phyloP scores from a whole-genome alignment of 2,888 invertebrate genomes.

The Isoperla grammatica region DNA sequence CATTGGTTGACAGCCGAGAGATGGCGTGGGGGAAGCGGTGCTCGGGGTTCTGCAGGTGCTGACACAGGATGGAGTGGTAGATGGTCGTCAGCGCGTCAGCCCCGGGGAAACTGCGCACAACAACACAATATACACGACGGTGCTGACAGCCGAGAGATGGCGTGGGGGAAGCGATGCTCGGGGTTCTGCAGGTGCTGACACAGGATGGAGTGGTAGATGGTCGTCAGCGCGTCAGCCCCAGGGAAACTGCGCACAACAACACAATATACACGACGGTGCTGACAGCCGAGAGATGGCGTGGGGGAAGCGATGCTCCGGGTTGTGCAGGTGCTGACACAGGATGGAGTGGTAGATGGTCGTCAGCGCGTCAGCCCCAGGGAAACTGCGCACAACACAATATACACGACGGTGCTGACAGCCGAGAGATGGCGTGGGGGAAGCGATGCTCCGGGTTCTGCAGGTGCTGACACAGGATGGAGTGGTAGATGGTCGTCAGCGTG shows the following conservation, averaged over 20 bases:
- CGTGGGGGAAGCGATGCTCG: conserved; percentile 69
- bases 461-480: conserved; percentile 82
- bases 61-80: conserved; percentile 80
- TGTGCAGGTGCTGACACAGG: conserved; percentile 75
- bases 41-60: conserved; percentile 79
- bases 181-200: conserved; percentile 78
- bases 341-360: conserved; percentile 86
- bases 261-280: too few relatives aligned
- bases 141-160: conserved; percentile 60
- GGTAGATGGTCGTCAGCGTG: conserved; percentile 81
- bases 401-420: too few relatives aligned
- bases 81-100: conserved; percentile 79
- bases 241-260: conserved; percentile 58
- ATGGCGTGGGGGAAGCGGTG: conserved; percentile 69
- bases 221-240: conserved; percentile 72
- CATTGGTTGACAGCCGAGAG: conserved; percentile 52
- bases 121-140: too few relatives aligned
- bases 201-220: conserved; percentile 85
- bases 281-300: conserved; percentile 62
- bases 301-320: conserved; percentile 74
- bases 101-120: conserved; percentile 59
- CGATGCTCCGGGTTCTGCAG: conserved; percentile 74
- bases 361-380: conserved; percentile 76
- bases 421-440: conserved; percentile 63
- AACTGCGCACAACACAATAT: conserved; percentile 42